Base-by-base conservation (phyloP, 2,888 invertebrate species). In the Cetonia aurata region DNA sequence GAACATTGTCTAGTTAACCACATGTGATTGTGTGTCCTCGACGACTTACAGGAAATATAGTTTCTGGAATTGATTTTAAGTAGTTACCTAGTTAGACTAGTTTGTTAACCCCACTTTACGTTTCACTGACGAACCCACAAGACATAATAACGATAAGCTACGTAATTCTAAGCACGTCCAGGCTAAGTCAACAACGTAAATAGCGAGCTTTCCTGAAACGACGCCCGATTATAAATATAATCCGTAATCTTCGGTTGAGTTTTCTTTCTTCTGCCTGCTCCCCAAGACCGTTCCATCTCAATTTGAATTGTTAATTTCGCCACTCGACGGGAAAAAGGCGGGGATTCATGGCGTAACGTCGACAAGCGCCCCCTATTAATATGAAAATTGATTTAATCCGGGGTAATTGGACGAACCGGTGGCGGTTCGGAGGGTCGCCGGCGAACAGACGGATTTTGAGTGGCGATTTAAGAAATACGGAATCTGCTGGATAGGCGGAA, bases 371-470 rank as follows among this genome's bases (percentile, higher is more conserved):
- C 48, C 15, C 62, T 62, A 62, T 62, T 62, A 62, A 62, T 62
- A 62, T 62, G 62, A 62, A 62, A 62, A 62, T 62, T 62, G 62
- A 62, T 62, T 62, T 62, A 62, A 62, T 62, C 62, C 62, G 33
- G 33, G 62, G 62, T 62, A 62, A 62, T 62, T 62, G 62, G 62
- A 25, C 62, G 48, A 33, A 10, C 48, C 62, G 15, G 31, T 48
- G 15, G 33, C 62, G 13, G 15, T 15, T 17, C 31, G 44, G 37
- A 62, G 62, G 46, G 62, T 41, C 41, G 37, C 56, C 13, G 41
- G 41, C 10, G 37, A 56, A 41, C 56, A 56, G 56, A 33, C 37
- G 56, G 25, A 25, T 25, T 25, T 25, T 25, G 25, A 3, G 25
- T 25, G 25, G 25, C 25, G 25, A 25, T 25, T 25, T 25, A 25